Evolutionary conservation across 2,888 invertebrate genomes (phyloP).

Genomic region (Eristalis intricaria): DNA sequence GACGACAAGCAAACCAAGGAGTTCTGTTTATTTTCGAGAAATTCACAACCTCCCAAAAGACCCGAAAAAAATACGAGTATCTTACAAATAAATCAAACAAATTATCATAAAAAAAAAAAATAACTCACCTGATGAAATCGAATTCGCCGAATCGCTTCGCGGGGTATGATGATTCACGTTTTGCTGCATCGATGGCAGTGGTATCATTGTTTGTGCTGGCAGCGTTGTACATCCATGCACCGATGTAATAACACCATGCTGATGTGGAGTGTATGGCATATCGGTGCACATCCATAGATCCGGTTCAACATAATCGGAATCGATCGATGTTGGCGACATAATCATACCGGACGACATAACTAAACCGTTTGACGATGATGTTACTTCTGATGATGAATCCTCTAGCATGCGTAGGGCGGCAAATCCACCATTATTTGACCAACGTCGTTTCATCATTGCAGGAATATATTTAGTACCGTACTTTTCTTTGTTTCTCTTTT

Average conservation of each 20-base stretch:
- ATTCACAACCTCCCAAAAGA: neutral
- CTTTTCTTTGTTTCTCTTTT: constrained; percentile 13
- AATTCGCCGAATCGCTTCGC: constrained; percentile 81
- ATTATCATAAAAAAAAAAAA: neutral
- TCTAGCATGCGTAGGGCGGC: constrained; percentile 86
- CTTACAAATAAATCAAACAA: neutral
- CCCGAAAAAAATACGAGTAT: neutral
- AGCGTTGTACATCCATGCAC: constrained; percentile 82
- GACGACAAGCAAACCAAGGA: too few relatives aligned
- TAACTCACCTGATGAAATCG: constrained; percentile 81
- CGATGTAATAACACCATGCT: constrained; percentile 81
- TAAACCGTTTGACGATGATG: constrained; percentile 85
- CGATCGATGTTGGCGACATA: constrained; percentile 89
- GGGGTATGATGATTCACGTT: constrained; percentile 77
- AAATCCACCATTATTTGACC: constrained; percentile 88
- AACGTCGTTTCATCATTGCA: constrained; percentile 88
- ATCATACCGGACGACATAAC: constrained; percentile 87
- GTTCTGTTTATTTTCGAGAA: neutral
- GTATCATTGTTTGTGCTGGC: constrained; percentile 83
- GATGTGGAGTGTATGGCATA: constrained; percentile 80
- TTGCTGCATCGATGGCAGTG: constrained; percentile 81
- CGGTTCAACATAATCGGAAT: constrained; percentile 89
- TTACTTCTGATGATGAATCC: constrained; percentile 89
- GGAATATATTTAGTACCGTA: constrained; percentile 35
- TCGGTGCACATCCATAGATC: constrained; percentile 90